phyloP scores from a whole-genome alignment of 2,113 vertebrate species.

The Plestiodon gilberti region DNA sequence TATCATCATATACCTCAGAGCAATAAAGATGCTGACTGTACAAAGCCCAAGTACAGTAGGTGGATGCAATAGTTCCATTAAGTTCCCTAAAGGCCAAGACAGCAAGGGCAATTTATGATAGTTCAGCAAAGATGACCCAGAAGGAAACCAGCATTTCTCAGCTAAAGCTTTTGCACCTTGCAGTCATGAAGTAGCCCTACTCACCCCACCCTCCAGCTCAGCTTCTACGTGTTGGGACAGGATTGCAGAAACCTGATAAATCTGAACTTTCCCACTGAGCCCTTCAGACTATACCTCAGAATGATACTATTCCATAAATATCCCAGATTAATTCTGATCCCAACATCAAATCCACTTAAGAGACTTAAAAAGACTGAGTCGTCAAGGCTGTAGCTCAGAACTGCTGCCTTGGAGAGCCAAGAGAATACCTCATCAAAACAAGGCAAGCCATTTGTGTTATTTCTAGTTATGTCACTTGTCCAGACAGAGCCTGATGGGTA shows the following conservation, averaged over 20 bases:
- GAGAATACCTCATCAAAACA: slow-evolving; percentile 46
- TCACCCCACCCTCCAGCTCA: not conserved
- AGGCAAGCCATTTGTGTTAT: slow-evolving; percentile 63
- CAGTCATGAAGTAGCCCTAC: not conserved
- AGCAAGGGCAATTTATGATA: not conserved
- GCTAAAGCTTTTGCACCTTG: not conserved
- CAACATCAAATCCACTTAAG: slow-evolving; percentile 77
- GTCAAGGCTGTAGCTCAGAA: slow-evolving; percentile 56
- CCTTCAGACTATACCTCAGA: slow-evolving; percentile 49
- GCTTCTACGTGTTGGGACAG: slow-evolving; percentile 14
- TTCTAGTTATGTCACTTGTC: slow-evolving; percentile 42
- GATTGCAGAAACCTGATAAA: not conserved
- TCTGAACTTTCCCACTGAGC: slow-evolving; percentile 48
- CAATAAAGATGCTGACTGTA: not conserved
- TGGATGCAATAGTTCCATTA: not conserved
- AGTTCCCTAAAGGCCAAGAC: not conserved
- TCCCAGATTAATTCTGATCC: slow-evolving; percentile 76
- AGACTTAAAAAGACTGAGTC: slow-evolving; percentile 69
- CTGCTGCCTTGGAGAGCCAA: slow-evolving; percentile 46
- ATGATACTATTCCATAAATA: slow-evolving; percentile 76
- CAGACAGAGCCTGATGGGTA: slow-evolving; percentile 28
- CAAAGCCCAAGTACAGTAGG: not conserved
- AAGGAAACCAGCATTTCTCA: not conserved
- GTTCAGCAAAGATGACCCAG: not conserved
- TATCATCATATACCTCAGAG: not conserved